Conservation (phyloP, 2,113 vertebrate species). For the Pterophyllum scalare region DNA sequence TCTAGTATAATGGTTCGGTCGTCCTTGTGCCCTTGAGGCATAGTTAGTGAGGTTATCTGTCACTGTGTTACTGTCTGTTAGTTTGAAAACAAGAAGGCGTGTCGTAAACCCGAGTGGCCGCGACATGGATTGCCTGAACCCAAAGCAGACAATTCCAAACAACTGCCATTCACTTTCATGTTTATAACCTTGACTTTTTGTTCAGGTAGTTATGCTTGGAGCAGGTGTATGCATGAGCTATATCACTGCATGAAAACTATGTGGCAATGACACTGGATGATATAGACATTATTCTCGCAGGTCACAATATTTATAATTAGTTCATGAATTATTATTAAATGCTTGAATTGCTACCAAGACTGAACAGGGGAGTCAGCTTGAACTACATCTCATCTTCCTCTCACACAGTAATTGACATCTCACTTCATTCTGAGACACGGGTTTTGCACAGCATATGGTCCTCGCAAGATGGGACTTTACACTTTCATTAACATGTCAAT, state of each 20-base stretch:
- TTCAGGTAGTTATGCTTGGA: conserved; percentile 20
- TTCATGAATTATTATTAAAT: conserved; percentile 11
- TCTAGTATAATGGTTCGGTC: conserved; percentile 58
- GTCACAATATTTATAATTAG: conserved; percentile 12
- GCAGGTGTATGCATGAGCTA: conserved; percentile 9
- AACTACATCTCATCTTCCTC: conserved; percentile 20
- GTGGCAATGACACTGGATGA: conserved; percentile 10
- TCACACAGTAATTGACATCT: conserved; percentile 58
- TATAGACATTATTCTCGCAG: conserved; percentile 2
- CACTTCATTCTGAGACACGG: conserved; percentile 37
- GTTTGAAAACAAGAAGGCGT: conserved; percentile 46
- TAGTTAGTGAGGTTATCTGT: conserved; percentile 73
- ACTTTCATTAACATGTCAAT: conserved; percentile 61
- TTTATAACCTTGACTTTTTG: conserved; percentile 63
- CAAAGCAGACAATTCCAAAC: conserved; percentile 8
- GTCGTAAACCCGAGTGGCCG: conserved; percentile 17
- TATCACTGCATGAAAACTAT: not conserved
- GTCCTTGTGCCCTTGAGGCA: conserved; percentile 76
- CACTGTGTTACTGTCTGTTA: conserved; percentile 65
- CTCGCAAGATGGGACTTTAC: conserved; percentile 31
- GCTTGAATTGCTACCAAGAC: conserved; percentile 17
- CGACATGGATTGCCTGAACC: conserved; percentile 38
- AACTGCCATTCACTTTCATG: conserved; percentile 53
- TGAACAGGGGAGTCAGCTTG: conserved; percentile 9
- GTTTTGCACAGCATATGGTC: conserved; percentile 39